A percentile compares a stretch with the other conserved stretches of the same genome.
Conservation (phyloP, 2,888 invertebrate genomes). For the Zygaena filipendulae region DNA sequence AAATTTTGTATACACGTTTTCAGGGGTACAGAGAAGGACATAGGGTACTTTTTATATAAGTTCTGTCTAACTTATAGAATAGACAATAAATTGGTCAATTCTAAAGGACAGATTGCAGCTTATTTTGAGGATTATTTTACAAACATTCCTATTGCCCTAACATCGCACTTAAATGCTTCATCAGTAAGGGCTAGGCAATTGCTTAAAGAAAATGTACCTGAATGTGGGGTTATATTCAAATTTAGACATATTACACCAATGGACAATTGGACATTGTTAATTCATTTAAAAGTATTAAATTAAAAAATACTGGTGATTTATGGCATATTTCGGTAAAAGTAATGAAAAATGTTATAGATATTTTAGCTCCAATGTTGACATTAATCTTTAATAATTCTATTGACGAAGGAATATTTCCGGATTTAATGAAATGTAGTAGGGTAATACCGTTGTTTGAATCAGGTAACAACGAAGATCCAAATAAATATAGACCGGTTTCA, state of each 20-base stretch:
- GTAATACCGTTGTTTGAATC: slow-evolving; percentile 1
- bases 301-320: slow-evolving; percentile 3
- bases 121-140: slow-evolving; percentile 1
- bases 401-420: no score
- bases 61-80: background rate
- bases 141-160: background rate
- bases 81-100: background rate
- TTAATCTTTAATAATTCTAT: no score
- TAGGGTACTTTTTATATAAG: no score
- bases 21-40: no score
- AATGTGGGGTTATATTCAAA: background rate
- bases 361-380: no score
- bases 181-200: background rate
- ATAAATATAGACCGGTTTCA: no score
- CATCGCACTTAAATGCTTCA: slow-evolving; percentile 1
- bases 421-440: slow-evolving; percentile 2
- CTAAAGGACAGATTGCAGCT: background rate
- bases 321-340: no score
- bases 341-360: no score
- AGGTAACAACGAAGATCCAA: no score
- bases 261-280: slow-evolving; percentile 1
- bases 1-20: no score
- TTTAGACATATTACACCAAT: background rate
- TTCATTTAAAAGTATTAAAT: slow-evolving; percentile 1
- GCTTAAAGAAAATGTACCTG: slow-evolving; percentile 2